A percentile compares a stretch with the other conserved stretches of the same genome.
phyloP scores from a whole-genome alignment of 2,113 vertebrate species.

The Pterocles orientalis region DNA sequence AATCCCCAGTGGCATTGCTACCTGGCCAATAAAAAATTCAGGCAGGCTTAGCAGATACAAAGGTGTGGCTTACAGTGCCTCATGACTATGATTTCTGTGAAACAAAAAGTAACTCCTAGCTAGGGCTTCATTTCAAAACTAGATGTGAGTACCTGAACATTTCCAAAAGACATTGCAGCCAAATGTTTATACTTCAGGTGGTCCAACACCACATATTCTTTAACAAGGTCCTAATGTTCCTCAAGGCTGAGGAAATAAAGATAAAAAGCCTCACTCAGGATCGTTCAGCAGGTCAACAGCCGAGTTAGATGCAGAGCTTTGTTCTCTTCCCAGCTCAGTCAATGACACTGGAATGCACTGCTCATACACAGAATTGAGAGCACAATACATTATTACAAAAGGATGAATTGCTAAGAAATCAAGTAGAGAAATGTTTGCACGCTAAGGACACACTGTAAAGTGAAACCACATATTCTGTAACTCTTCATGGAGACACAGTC shows the following conservation, averaged over 20 bases:
- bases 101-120: background rate
- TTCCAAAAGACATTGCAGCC: background rate
- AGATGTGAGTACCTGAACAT: rapidly evolving
- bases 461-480: background rate
- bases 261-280: background rate
- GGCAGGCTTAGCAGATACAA: background rate
- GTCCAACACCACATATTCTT: background rate
- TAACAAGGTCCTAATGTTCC: background rate
- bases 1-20: background rate
- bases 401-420: background rate
- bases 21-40: background rate
- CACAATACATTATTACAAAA: background rate
- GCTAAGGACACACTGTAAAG: background rate
- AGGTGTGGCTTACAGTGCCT: background rate
- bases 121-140: background rate
- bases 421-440: background rate
- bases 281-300: background rate
- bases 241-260: background rate
- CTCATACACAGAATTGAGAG: background rate
- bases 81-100: background rate
- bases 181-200: background rate
- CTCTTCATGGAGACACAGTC: background rate
- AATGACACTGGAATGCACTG: background rate
- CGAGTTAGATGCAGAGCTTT: background rate
- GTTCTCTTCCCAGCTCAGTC: background rate